Base-by-base conservation (phyloP, 2,113 vertebrate species). In the Aix galericulata region DNA sequence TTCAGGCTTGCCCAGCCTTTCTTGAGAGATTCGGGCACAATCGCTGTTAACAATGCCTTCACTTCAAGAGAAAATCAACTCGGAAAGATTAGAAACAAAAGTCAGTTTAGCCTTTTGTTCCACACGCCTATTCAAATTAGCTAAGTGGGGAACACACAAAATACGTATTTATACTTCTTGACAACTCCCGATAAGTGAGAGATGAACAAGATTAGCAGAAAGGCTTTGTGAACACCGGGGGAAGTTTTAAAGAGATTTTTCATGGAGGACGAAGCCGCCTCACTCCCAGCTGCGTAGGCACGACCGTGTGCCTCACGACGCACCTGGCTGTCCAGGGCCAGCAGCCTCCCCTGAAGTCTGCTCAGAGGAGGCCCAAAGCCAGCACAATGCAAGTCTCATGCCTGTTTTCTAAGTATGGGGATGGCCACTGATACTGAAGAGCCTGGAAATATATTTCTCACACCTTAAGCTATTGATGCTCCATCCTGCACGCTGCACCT, bases 151-250 rank as follows among this genome's bases (percentile, higher is more conserved):
- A 79, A 84, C 75, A 73, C 59, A 87, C 9, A 68, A 91, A 94
- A 94, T 91, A 69, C 7, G 58, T 36, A 38, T 42, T 81, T 53
- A 88, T 94, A 59, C 55, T 56, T 68, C 89, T 67, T 94, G 89
- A 93, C 92, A 95, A 76, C 66, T 79, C 48, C 75, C 1, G 59
- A 8, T 18, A 82, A 93, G 44, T 2, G 1, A 63, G 88, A 91
- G 93, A 96, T 84, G 86, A 84, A 93, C 71, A 17, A 94, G 94
- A 94, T 92, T 95, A 95, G 88, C 69, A 69, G 74, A 69, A 84
- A 58, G 66, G 62, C 55, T 90, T 82, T 82, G 88, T 52, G 71
- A 50, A 63, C 55, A 21, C 17, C 1, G 8, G 3, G 3, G 21
- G 31, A 44, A 32, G 53, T 82, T 88, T 36, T 81, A 63, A 29